Percentiles rank a stretch among this genome's conserved stretches.
Conservation (phyloP, 2,113 vertebrate species). For the Pristiophorus japonicus region DNA sequence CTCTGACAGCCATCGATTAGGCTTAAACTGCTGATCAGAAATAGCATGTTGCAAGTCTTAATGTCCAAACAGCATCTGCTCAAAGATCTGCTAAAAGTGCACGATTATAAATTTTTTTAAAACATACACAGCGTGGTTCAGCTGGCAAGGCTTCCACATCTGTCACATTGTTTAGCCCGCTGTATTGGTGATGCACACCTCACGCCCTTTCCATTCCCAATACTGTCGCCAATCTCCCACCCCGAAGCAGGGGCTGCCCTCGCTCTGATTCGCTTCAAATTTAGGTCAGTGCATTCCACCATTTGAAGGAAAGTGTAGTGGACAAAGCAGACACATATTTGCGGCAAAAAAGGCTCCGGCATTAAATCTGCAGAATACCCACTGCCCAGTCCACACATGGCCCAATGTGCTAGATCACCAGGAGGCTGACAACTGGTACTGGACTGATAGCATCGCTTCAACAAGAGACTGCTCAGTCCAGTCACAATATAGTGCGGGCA, state of each 20-base stretch:
- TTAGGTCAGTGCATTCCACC: background rate
- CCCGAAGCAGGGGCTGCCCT: background rate
- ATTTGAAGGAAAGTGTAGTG: background rate
- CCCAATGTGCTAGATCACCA: too few relatives aligned
- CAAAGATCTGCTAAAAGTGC: background rate
- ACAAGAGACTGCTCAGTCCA: too few relatives aligned
- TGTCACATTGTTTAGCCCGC: background rate
- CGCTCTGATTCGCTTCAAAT: background rate
- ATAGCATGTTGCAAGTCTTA: background rate
- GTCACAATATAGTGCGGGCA: background rate
- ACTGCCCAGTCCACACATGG: background rate
- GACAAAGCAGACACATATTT: background rate
- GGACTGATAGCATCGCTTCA: background rate
- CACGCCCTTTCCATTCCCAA: background rate
- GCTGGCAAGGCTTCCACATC: background rate
- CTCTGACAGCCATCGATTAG: background rate
- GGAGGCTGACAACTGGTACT: background rate
- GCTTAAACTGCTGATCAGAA: background rate
- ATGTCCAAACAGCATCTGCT: background rate
- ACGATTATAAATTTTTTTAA: background rate
- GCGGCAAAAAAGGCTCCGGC: too few relatives aligned
- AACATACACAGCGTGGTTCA: background rate
- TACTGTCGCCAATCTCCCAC: background rate
- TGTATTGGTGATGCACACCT: background rate
- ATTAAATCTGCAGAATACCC: background rate